Evolutionary conservation across 2,113 vertebrate species (phyloP).

Genomic region (Rhegmatorhina hoffmannsi): DNA sequence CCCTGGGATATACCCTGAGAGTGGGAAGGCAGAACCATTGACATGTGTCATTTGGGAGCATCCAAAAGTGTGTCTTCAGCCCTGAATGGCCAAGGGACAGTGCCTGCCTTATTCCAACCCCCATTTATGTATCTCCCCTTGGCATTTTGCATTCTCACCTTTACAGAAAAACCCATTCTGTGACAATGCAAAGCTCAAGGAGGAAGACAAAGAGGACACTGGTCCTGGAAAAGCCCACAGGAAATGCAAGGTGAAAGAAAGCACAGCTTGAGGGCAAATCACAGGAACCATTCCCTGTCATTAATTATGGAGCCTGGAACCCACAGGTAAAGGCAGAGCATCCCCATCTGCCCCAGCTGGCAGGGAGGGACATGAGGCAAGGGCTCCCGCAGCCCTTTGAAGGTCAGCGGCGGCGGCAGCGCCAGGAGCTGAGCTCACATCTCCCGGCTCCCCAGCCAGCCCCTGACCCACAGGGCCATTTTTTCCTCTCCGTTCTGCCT

Average conservation of each 20-base stretch:
- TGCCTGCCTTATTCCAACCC: background rate
- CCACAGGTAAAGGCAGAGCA: background rate
- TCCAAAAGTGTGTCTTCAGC: background rate
- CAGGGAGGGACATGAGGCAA: background rate
- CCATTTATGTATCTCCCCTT: background rate
- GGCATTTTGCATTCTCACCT: background rate
- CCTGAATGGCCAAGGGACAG: background rate
- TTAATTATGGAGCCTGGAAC: accelerated
- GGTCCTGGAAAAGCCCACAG: background rate
- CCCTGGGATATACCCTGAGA: background rate
- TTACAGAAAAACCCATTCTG: background rate
- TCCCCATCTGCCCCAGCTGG: background rate
- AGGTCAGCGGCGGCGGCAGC: background rate
- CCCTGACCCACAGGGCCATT: constrained; percentile 59
- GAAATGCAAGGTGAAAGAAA: background rate
- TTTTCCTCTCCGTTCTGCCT: constrained; percentile 70
- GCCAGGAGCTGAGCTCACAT: constrained; percentile 69
- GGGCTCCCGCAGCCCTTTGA: background rate
- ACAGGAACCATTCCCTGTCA: accelerated
- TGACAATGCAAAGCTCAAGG: background rate
- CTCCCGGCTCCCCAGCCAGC: constrained; percentile 55
- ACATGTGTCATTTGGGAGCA: background rate
- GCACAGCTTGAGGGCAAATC: background rate
- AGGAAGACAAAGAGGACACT: accelerated
- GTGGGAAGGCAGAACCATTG: background rate